phyloP scores from a whole-genome alignment of 2,113 vertebrate genomes.

The Microcebus tavaratra region DNA sequence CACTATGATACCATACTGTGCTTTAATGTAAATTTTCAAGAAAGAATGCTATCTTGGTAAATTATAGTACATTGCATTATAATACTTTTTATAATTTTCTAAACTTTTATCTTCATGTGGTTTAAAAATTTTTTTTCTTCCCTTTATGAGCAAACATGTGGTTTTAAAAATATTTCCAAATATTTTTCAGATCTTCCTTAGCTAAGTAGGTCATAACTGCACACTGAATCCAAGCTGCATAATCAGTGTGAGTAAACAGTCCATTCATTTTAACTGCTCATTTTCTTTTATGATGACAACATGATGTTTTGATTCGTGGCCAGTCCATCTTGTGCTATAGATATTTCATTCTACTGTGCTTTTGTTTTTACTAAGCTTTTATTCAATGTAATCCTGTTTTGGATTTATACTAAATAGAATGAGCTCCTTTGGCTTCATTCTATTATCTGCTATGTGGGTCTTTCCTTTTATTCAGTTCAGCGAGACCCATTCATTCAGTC shows the following conservation, averaged over 20 bases:
- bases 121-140: neutral
- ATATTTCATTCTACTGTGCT: neutral
- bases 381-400: neutral
- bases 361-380: constrained; percentile 40
- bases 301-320: constrained; percentile 30
- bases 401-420: constrained; percentile 11
- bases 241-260: constrained; percentile 22
- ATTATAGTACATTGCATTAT: neutral
- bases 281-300: constrained; percentile 40
- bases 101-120: constrained; percentile 43
- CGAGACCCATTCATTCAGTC: neutral
- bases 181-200: constrained; percentile 36
- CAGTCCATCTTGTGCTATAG: neutral
- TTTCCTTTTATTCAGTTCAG: neutral
- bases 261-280: constrained; percentile 8
- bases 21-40: constrained; percentile 24
- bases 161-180: neutral
- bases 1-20: neutral
- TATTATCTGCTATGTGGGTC: neutral
- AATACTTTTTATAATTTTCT: constrained; percentile 28
- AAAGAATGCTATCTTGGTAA: constrained; percentile 30
- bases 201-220: neutral
- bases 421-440: constrained; percentile 3
- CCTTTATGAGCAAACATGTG: too few species aligned
- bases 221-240: neutral